phyloP scores from a whole-genome alignment of 2,888 invertebrate genomes.

The Acanthacorydalis orientalis region DNA sequence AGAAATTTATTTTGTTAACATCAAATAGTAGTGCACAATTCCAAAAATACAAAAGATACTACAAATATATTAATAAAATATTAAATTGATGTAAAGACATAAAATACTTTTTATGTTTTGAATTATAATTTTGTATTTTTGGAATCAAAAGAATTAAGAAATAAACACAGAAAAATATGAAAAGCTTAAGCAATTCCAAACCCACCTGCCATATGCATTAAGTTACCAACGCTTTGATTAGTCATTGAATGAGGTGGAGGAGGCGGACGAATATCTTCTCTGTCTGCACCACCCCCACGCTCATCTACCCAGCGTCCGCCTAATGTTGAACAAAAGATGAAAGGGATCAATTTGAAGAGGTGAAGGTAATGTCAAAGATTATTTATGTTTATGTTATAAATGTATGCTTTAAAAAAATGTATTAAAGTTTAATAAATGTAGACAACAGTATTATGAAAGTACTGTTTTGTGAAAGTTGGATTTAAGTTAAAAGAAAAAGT shows the following conservation, averaged over 20 bases:
- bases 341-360: no score
- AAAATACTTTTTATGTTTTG: neutral
- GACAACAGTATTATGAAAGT: no score
- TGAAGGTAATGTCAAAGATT: no score
- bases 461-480: no score
- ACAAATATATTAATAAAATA: neutral
- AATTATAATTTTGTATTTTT: neutral
- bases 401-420: neutral
- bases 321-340: conserved; percentile 14
- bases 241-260: conserved; percentile 41
- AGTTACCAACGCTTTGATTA: conserved; percentile 42
- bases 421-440: neutral
- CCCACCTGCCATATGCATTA: conserved; percentile 72
- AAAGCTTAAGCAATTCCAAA: conserved; percentile 12
- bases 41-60: conserved; percentile 1
- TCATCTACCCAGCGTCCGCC: conserved; percentile 32
- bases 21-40: neutral
- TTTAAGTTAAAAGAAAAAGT: neutral
- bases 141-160: neutral
- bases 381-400: no score
- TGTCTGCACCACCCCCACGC: conserved; percentile 24
- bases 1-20: no score
- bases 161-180: neutral
- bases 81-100: neutral
- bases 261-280: conserved; percentile 41